A percentile compares a stretch with the other conserved stretches of the same genome.
phyloP scores from a whole-genome alignment of 2,113 vertebrate species.

The Fregata magnificens region DNA sequence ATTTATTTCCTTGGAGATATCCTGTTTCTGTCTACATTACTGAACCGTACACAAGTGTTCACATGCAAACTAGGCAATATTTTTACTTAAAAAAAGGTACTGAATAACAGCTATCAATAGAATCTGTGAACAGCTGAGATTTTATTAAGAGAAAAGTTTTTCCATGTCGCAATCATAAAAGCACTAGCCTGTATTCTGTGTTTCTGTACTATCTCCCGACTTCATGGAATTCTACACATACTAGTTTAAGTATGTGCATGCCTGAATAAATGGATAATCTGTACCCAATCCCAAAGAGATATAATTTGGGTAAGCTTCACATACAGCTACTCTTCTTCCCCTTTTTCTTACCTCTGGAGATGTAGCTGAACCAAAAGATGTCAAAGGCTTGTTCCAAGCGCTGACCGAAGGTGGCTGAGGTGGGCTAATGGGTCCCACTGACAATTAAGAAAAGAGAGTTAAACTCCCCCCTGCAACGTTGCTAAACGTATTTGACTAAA shows the following conservation, averaged over 20 bases:
- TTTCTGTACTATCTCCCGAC: not conserved
- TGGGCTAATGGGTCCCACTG: conserved; percentile 96
- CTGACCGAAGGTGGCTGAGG: conserved; percentile 97
- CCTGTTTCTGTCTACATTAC: not conserved
- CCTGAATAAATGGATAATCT: not conserved
- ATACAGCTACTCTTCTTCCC: not conserved
- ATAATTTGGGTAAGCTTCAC: not conserved
- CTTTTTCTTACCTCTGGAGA: conserved; percentile 84
- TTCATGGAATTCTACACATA: not conserved
- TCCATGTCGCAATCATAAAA: not conserved
- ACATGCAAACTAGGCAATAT: not conserved
- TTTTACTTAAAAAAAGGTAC: not conserved
- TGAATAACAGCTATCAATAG: not conserved
- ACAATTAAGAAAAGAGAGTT: conserved; percentile 6
- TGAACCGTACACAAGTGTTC: not conserved
- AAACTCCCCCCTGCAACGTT: not conserved
- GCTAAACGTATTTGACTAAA: not conserved
- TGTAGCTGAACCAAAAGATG: conserved; percentile 87
- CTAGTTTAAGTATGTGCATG: accelerated
- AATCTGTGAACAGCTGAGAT: not conserved
- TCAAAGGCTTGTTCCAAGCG: conserved; percentile 98
- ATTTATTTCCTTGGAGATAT: not conserved
- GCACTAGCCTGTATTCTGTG: not conserved
- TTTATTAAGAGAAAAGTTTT: not conserved
- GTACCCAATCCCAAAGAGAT: not conserved